These are phyloP conservation scores for Araneus ventricosus DNA, from an alignment of 1,140 invertebrate genomes.

Conservation along the genomic window DNA sequence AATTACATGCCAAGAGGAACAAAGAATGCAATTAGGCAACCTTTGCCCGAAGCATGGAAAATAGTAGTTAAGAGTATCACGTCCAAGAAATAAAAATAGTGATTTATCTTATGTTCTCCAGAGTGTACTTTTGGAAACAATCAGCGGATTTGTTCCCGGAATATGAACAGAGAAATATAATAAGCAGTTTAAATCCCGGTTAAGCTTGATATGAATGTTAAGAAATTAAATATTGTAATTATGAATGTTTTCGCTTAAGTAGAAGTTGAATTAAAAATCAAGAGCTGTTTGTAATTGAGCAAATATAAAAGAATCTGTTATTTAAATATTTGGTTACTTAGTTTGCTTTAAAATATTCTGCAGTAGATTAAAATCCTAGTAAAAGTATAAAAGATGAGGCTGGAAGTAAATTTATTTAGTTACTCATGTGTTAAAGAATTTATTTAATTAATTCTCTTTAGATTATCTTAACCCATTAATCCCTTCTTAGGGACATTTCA, in stretches of 20 bases:
- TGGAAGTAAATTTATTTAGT: no score
- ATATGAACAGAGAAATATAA: not conserved
- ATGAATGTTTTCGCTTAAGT: not conserved
- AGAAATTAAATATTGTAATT: not conserved
- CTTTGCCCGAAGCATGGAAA: conserved; percentile 10
- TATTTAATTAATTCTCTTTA: no score
- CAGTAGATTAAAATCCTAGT: not conserved
- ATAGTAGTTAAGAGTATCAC: not conserved
- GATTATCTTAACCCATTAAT: no score
- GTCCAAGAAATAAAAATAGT: not conserved
- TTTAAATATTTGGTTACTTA: not conserved
- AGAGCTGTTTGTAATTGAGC: not conserved
- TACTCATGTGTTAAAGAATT: no score
- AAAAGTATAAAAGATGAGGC: no score
- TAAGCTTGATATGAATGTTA: not conserved
- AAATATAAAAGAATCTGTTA: not conserved
- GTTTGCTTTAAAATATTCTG: not conserved
- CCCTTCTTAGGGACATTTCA: no score
- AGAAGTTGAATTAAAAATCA: not conserved
- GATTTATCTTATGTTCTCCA: conserved; percentile 2
- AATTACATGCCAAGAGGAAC: conserved; percentile 48
- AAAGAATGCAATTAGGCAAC: conserved; percentile 46
- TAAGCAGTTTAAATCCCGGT: not conserved
- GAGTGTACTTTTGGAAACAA: conserved; percentile 12
- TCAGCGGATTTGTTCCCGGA: not conserved